Evolutionary conservation across 2,888 invertebrate genomes (phyloP).

Genomic region (Mantis religiosa): DNA sequence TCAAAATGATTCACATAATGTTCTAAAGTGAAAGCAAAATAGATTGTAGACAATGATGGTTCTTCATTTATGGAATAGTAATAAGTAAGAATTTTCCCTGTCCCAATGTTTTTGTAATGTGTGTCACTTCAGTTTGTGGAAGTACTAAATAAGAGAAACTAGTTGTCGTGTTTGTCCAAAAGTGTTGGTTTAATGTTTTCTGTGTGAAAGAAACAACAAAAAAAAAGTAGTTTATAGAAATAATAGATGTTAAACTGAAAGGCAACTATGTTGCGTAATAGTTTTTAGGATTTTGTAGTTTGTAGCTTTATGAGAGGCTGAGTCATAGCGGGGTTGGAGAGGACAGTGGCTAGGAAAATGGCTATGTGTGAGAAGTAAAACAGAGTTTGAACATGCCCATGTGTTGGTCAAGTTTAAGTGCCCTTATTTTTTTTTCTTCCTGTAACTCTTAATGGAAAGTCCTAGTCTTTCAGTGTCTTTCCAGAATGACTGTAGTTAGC

Average conservation of each 20-base stretch:
- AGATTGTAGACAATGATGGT: neutral
- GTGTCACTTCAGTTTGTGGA: slow-evolving; percentile 8
- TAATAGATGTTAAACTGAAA: slow-evolving; percentile 17
- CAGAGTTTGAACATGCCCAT: slow-evolving; percentile 18
- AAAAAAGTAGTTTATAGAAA: slow-evolving; percentile 21
- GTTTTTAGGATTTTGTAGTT: slow-evolving; percentile 26
- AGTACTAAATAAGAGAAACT: slow-evolving; percentile 11
- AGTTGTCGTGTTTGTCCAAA: slow-evolving; percentile 27
- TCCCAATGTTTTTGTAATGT: slow-evolving; percentile 16
- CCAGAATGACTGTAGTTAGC: neutral
- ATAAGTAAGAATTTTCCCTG: slow-evolving; percentile 7
- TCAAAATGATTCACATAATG: slow-evolving; percentile 14
- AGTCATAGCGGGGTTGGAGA: slow-evolving; percentile 28
- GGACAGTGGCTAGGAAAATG: neutral
- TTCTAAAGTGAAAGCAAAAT: slow-evolving; percentile 13
- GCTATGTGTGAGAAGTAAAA: slow-evolving; percentile 9
- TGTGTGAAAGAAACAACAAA: slow-evolving; percentile 25
- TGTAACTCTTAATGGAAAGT: neutral
- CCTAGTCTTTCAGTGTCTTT: slow-evolving; percentile 8
- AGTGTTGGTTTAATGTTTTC: slow-evolving; percentile 28
- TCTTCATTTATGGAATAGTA: slow-evolving; percentile 4
- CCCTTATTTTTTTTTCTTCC: slow-evolving; percentile 29
- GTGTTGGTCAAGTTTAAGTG: slow-evolving; percentile 32
- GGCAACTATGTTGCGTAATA: slow-evolving; percentile 18
- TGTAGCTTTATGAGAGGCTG: slow-evolving; percentile 28